These are phyloP conservation scores for Gobio gobio DNA, from an alignment of 2,113 vertebrate genomes.

Conservation along the genomic window DNA sequence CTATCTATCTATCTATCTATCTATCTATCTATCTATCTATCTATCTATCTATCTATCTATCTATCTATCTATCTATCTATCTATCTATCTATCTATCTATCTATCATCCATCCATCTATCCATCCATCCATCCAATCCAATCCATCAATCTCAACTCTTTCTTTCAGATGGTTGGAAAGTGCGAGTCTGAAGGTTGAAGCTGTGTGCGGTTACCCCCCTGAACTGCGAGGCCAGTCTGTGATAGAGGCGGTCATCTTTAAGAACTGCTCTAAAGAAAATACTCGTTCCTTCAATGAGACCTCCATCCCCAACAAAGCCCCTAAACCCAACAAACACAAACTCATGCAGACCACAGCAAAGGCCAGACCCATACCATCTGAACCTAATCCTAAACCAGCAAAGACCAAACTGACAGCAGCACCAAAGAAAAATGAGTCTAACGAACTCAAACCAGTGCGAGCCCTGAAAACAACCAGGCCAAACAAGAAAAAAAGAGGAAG, in stretches of 20 bases:
- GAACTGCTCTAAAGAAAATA: slow-evolving; percentile 73
- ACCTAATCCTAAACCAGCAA: slow-evolving; percentile 52
- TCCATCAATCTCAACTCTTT: slow-evolving; percentile 21
- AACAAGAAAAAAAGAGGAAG: slow-evolving; percentile 12
- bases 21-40: not conserved
- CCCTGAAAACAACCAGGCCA: slow-evolving; percentile 31
- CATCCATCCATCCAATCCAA: not conserved
- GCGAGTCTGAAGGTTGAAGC: slow-evolving; percentile 79
- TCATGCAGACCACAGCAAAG: slow-evolving; percentile 47
- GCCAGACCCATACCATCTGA: slow-evolving; percentile 28
- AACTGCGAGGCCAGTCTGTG: slow-evolving; percentile 78
- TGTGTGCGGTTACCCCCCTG: slow-evolving; percentile 78
- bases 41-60: too few relatives aligned
- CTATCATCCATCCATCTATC: not conserved
- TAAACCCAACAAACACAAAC: slow-evolving; percentile 62
- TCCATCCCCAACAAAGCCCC: not conserved
- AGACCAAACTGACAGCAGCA: not conserved
- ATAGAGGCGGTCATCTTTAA: slow-evolving; percentile 74
- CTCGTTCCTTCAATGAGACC: slow-evolving; percentile 3
- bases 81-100: not conserved
- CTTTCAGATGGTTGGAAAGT: slow-evolving; percentile 84
- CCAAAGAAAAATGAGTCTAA: slow-evolving; percentile 27
- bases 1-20: too few relatives aligned
- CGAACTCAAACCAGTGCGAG: slow-evolving; percentile 26
- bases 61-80: too few relatives aligned